These are phyloP conservation scores for Rhagophthalmus giganteus DNA, from an alignment of 2,888 invertebrate genomes.

Conservation along the genomic window DNA sequence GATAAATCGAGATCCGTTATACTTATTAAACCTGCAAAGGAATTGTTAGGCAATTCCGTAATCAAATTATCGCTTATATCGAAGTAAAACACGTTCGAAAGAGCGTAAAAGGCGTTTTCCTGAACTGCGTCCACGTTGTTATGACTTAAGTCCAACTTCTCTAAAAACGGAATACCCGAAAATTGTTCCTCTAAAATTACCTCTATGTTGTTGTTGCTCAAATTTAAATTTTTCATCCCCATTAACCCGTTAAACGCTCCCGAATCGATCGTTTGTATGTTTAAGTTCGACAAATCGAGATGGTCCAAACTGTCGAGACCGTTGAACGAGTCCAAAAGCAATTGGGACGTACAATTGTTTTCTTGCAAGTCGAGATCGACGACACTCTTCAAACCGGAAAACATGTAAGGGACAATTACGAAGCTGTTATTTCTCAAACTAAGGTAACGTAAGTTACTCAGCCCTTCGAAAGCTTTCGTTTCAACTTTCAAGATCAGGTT, in stretches of 20 bases:
- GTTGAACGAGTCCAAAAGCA: not conserved
- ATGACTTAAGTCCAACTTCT: constrained; percentile 8
- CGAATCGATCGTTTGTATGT: not conserved
- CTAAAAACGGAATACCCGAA: constrained; percentile 3
- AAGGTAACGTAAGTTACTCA: not conserved
- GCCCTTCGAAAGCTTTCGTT: not conserved
- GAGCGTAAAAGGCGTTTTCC: not conserved
- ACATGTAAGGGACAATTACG: not conserved
- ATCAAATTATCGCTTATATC: not conserved
- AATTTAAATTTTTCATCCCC: not conserved
- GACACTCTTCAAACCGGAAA: not conserved
- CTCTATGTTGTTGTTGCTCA: constrained; percentile 8
- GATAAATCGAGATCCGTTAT: not conserved
- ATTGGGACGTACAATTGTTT: not conserved
- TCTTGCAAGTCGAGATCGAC: not conserved
- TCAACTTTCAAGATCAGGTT: not conserved
- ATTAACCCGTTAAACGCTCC: not conserved
- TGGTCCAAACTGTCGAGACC: not conserved
- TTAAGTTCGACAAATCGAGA: not conserved
- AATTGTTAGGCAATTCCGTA: not conserved
- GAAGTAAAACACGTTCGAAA: not conserved
- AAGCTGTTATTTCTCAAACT: not conserved
- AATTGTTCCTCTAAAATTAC: not conserved
- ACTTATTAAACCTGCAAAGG: not conserved
- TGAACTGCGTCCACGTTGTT: not conserved